Evolutionary conservation across 53 echinoderm and acorn worm genomes (phyloP), one percentile per base, ranked within the genome.

Genomic region (Pentamera pediparva): DNA sequence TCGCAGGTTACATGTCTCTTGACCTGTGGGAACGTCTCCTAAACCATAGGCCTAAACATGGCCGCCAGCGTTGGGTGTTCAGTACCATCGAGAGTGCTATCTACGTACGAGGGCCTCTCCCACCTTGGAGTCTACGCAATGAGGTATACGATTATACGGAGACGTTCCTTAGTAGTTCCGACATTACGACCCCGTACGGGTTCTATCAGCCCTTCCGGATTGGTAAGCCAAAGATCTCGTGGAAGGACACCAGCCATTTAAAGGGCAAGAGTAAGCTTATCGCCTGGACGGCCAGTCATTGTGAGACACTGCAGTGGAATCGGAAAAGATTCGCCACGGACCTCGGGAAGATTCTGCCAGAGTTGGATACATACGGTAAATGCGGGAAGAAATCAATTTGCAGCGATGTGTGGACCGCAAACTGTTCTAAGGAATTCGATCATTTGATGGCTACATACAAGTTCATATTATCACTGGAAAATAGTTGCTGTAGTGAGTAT

Each of bases 301-400:
- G 70, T 49, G 70, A 43, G 48, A 69, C 70, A 31, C 27, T 47
- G 17, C 70, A 69, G 48, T 69, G 70, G 70, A 13, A 69, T 45
- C 20, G 70, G 6, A 48, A 27, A 29, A 29, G 29, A 48, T 43
- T 69, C 28, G 70, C n/a, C 10, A 26, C 12, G 4, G 70, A 69
- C 30, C 32, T 69, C 3, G 50, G 11, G 24, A 69, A 45, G 27
- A 30, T 48, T 2, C 32, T 69, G 12, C 5, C 30, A 43, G 24
- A n/a, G n/a, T 24, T 69, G 21, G 70, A 69, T 43, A 69, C 50
- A 21, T 69, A 48, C 47, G 70, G 70, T 11, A 49, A 69, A 28
- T 69, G 70, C 31, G 70, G 70, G 3, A 62, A 62, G 38, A 19
- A 37, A 34, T 62, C 63, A 6, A 24, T 62, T 1, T 62, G 63